These are phyloP conservation scores for Spicauda simplicius DNA, from an alignment of 2,888 invertebrate species.

Conservation along the genomic window DNA sequence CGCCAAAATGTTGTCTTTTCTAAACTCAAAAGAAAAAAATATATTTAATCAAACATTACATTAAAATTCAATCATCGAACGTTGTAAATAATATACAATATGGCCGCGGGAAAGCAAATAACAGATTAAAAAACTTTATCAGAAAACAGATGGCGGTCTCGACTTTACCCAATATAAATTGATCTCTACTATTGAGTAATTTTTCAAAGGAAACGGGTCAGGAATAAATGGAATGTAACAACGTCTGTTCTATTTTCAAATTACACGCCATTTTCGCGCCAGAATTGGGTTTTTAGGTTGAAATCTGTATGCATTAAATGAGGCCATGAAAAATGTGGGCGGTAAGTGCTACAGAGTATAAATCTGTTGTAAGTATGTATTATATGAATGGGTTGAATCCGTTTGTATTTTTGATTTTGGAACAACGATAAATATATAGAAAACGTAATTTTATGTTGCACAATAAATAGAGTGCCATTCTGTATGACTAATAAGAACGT, in stretches of 20 bases:
- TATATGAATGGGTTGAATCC: background rate
- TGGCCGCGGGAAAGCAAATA: conserved; percentile 44
- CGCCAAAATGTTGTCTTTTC: too few species aligned
- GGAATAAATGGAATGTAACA: conserved; percentile 24
- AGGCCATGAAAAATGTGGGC: conserved; percentile 48
- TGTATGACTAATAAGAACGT: too few species aligned
- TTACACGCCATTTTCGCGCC: conserved; percentile 30
- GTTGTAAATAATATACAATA: conserved; percentile 39
- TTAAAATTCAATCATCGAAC: conserved; percentile 37
- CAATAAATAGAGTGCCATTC: too few species aligned
- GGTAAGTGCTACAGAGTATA: conserved; percentile 7
- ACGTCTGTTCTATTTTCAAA: conserved; percentile 43
- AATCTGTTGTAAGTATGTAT: conserved; percentile 2
- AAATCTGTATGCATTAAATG: conserved; percentile 49
- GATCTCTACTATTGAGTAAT: conserved; percentile 16
- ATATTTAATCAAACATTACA: conserved; percentile 9
- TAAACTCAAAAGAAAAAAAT: too few species aligned
- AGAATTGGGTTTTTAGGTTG: conserved; percentile 66
- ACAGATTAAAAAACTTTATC: conserved; percentile 45
- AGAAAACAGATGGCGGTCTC: conserved; percentile 46
- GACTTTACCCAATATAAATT: conserved; percentile 7
- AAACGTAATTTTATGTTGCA: too few species aligned
- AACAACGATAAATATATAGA: too few species aligned
- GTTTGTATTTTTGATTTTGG: background rate
- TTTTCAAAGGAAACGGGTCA: conserved; percentile 36